Evolutionary conservation across 2,888 invertebrate species (phyloP), one percentile per base, ranked within the genome.

Genomic region (Perdita meconis): DNA sequence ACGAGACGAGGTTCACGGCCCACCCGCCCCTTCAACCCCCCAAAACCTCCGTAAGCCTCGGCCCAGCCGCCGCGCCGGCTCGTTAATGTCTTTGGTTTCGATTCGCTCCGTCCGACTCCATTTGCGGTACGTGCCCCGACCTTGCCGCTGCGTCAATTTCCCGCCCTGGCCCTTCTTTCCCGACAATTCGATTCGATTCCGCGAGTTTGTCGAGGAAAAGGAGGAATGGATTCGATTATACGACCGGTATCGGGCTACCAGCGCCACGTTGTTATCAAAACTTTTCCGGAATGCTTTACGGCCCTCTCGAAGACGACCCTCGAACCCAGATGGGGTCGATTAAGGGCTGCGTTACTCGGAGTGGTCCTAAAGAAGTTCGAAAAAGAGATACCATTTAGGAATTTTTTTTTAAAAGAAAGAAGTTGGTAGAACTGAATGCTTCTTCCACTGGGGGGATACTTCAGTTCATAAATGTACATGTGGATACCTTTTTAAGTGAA

Each of bases 61-160:
- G 12, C 16, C 5, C 42, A 40, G 57, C 24, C 47, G 53, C 19
- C 56, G 22, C 34, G 51, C 40, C 34, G 26, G 47, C 57, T 64
- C 56, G 63, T 70, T 76, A 76, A 66, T 66, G 70, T 67, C 78
- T 78, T 67, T 55, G 63, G 71, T 77, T 71, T 63, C 78, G 63
- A n/a, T 71, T 71, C 68, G 44, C 57, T 38, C 57, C 67, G 34
- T 67, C 44, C 57, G 63, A 68, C 64, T 38, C 53, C 34, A 40
- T 68, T 63, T 40, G 53, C 26, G 34, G 57, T 40, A 59, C 74
- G 65, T 60, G 64, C 73, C 72, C 30, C 61, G 57, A 56, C 50
- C 22, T 19, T 44, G 40, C 61, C 50, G 26, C 24, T 44, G 40
- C 61, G 50, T 61, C 56, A 55, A 64, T 71, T 59, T 51, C 61